Conservation (phyloP, 2,888 invertebrate genomes). For the Phengaris alcon region DNA sequence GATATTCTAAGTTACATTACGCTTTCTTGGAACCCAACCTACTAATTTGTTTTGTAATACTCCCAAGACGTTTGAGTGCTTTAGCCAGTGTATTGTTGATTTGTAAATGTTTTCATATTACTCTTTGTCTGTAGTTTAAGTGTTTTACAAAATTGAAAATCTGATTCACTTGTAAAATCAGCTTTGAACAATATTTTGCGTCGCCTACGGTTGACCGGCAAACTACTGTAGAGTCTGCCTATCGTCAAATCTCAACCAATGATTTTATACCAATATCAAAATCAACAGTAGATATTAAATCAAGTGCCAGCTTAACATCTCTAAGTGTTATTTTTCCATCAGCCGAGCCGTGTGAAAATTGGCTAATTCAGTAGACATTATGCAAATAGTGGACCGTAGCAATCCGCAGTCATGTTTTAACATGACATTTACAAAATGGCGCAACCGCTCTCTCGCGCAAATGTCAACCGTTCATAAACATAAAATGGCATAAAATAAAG, state of each 20-base stretch:
- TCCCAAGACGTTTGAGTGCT: background rate
- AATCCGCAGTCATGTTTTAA: constrained; percentile 20
- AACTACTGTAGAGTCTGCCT: background rate
- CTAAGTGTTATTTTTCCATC: background rate
- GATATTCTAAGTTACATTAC: constrained; percentile 19
- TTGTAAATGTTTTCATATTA: background rate
- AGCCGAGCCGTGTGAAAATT: background rate
- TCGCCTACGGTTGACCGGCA: background rate
- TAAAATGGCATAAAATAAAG: background rate
- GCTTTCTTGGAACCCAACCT: constrained; percentile 2
- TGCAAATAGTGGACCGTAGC: constrained; percentile 18
- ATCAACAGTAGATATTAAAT: background rate
- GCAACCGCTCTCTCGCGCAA: constrained; percentile 12
- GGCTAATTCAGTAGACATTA: constrained; percentile 18
- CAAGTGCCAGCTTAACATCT: background rate
- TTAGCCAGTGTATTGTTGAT: background rate
- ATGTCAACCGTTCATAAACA: constrained; percentile 25
- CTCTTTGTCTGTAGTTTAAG: background rate
- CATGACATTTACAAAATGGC: constrained; percentile 24
- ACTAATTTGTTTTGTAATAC: constrained; percentile 15
- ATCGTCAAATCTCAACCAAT: background rate
- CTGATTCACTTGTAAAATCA: background rate
- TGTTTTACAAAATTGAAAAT: background rate
- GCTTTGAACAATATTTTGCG: background rate
- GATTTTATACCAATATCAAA: background rate